These are phyloP conservation scores for Drosophila parabipectinata DNA, from an alignment of 1,140 invertebrate species.

Conservation along the genomic window DNA sequence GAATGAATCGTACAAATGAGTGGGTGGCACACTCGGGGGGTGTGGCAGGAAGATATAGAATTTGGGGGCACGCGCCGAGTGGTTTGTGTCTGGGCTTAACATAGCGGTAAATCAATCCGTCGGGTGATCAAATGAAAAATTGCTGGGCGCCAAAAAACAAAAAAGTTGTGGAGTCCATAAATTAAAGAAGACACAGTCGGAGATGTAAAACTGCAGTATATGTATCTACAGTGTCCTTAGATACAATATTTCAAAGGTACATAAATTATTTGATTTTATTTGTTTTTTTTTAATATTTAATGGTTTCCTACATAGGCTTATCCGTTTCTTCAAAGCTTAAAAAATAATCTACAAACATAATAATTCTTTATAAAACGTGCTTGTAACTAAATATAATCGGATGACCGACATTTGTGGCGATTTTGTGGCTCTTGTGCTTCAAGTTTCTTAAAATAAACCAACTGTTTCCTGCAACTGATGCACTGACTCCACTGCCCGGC, in stretches of 20 bases:
- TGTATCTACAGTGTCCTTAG: background rate
- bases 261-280: background rate
- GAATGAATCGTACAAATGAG: constrained; percentile 45
- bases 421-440: background rate
- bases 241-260: background rate
- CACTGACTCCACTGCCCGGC: constrained; percentile 20
- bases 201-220: constrained; percentile 2
- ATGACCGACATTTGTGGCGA: background rate
- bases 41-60: constrained; percentile 8
- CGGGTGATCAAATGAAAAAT: constrained; percentile 27
- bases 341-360: background rate
- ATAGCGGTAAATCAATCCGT: constrained; percentile 40
- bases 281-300: background rate
- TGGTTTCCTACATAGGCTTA: background rate
- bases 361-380: too few relatives aligned
- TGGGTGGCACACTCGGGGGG: constrained; percentile 2
- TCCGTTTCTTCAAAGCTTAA: background rate
- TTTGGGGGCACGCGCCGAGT: constrained; percentile 8
- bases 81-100: constrained; percentile 28
- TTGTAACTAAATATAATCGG: background rate
- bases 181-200: constrained; percentile 31
- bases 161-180: constrained; percentile 29
- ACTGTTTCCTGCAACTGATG: background rate
- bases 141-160: constrained; percentile 28
- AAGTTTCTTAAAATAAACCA: constrained; percentile 12